Percentiles rank a stretch among this genome's conserved stretches.
Evolutionary conservation across 2,888 invertebrate genomes (phyloP).

Genomic region (Junonia oenone): DNA sequence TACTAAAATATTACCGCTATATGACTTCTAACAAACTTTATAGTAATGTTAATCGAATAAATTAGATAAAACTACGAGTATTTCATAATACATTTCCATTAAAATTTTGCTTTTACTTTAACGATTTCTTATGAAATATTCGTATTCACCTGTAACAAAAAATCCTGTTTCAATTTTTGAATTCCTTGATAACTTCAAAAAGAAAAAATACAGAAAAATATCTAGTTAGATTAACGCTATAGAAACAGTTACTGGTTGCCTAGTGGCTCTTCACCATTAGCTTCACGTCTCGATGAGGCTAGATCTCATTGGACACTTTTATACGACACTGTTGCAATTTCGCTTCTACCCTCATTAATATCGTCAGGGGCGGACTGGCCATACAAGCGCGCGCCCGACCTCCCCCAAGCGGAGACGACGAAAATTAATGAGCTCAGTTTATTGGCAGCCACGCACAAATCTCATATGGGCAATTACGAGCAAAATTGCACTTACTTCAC

Average conservation of each 20-base stretch:
- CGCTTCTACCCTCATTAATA: constrained; percentile 80
- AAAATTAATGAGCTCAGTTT: constrained; percentile 80
- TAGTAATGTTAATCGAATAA: background rate
- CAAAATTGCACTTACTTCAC: constrained; percentile 80
- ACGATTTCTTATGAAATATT: constrained; percentile 23
- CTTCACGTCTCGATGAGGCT: constrained; percentile 64
- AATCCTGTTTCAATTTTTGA: constrained; percentile 14
- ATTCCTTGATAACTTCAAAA: constrained; percentile 15
- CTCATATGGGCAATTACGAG: constrained; percentile 79
- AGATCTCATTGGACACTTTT: constrained; percentile 66
- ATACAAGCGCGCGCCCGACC: constrained; percentile 79
- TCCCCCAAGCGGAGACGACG: constrained; percentile 78
- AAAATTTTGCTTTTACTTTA: background rate
- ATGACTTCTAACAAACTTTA: background rate
- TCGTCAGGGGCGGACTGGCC: constrained; percentile 81
- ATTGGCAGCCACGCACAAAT: constrained; percentile 80
- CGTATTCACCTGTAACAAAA: constrained; percentile 8
- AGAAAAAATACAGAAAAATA: constrained; percentile 15
- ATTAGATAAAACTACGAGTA: constrained; percentile 13
- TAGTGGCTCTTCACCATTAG: constrained; percentile 63
- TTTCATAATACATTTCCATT: constrained; percentile 10
- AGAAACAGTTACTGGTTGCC: constrained; percentile 33
- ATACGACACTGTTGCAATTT: constrained; percentile 73
- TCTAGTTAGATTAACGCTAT: constrained; percentile 29
- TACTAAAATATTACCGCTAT: constrained; percentile 8